A percentile compares a stretch with the other conserved stretches of the same genome.
Evolutionary conservation across 2,797 vertebrate genomes (phyloP).

Genomic region (Acanthurus leucopareius): DNA sequence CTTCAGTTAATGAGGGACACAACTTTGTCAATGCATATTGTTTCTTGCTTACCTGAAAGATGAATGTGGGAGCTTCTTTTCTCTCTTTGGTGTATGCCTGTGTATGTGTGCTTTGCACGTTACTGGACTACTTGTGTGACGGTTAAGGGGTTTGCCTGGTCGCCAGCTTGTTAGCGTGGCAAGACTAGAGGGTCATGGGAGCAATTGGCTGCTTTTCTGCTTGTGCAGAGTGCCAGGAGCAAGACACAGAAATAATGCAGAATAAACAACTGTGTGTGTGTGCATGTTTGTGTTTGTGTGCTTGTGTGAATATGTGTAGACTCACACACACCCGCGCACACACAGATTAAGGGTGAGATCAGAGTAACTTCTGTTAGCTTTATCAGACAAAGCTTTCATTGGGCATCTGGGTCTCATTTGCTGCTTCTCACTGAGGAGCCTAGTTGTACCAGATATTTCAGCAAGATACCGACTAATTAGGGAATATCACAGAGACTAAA

Average conservation of each 20-base stretch:
- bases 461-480: constrained; percentile 73
- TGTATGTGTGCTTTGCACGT: constrained; percentile 38
- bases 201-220: constrained; percentile 85
- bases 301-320: background rate
- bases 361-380: constrained; percentile 83
- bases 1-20: constrained; percentile 34
- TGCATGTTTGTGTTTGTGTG: background rate
- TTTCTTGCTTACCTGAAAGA: constrained; percentile 53
- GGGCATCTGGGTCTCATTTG: constrained; percentile 80
- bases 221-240: constrained; percentile 79
- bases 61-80: constrained; percentile 22
- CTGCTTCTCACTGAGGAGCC: constrained; percentile 70
- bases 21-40: constrained; percentile 15
- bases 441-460: constrained; percentile 64
- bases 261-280: constrained; percentile 71
- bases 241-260: constrained; percentile 82
- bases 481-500: constrained; percentile 70
- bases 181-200: constrained; percentile 85
- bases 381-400: constrained; percentile 82
- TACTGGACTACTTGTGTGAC: constrained; percentile 55
- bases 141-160: constrained; percentile 76
- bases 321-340: constrained; percentile 36
- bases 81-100: constrained; percentile 4
- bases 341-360: constrained; percentile 79
- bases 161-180: constrained; percentile 86